Conservation (phyloP, 2,113 vertebrate genomes). For the Eublepharis macularius region DNA sequence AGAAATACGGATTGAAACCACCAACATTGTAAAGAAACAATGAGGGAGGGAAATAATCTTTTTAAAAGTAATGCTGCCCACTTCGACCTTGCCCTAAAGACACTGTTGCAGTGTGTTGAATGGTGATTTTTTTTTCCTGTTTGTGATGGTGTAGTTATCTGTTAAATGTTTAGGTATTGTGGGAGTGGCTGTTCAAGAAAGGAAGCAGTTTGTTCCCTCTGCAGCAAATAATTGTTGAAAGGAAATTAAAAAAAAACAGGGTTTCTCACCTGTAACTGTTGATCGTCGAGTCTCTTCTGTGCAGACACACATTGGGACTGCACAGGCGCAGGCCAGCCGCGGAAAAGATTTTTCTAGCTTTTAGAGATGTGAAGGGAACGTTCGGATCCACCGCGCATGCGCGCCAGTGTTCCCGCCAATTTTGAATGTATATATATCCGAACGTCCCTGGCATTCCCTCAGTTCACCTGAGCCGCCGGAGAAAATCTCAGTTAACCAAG, state of each 20-base stretch:
- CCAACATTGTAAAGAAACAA: constrained; percentile 88
- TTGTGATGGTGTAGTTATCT: constrained; percentile 76
- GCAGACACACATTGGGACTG: no score
- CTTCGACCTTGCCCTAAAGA: constrained; percentile 72
- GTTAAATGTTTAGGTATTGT: constrained; percentile 77
- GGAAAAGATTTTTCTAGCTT: no score
- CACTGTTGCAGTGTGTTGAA: constrained; percentile 73
- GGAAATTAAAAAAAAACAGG: constrained; percentile 54
- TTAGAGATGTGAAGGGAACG: no score
- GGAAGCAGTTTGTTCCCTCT: constrained; percentile 67
- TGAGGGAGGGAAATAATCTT: constrained; percentile 60
- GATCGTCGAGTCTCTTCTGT: no score
- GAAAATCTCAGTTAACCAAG: no score
- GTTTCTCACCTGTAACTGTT: no score
- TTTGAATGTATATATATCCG: no score
- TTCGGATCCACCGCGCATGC: no score
- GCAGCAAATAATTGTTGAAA: constrained; percentile 56
- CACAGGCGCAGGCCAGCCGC: no score
- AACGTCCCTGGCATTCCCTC: no score
- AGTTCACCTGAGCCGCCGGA: no score
- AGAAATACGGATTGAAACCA: constrained; percentile 98
- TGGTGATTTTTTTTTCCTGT: constrained; percentile 72
- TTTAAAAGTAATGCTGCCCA: constrained; percentile 72
- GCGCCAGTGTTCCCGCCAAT: no score
- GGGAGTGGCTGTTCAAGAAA: constrained; percentile 71